These are phyloP conservation scores for Nineta flava DNA, from an alignment of 2,888 invertebrate species.

Conservation along the genomic window DNA sequence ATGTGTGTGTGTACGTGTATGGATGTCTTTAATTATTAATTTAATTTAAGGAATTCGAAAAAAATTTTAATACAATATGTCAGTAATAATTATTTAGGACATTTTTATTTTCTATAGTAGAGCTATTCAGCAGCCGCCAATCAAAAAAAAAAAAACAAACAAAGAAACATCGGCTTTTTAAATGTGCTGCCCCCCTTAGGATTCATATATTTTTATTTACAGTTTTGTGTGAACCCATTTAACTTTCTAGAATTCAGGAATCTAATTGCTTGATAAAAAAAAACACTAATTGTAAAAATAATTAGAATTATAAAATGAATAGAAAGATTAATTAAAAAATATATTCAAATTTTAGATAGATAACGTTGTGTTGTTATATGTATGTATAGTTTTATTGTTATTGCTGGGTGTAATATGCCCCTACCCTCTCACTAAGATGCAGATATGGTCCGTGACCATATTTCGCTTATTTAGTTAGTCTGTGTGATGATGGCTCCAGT, in stretches of 20 bases:
- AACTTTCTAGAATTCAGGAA: not conserved
- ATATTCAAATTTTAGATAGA: not conserved
- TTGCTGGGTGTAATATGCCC: not conserved
- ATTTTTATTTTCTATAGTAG: too few relatives aligned
- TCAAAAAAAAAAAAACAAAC: too few relatives aligned
- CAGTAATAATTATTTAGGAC: too few relatives aligned
- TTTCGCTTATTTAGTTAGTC: not conserved
- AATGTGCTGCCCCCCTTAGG: too few relatives aligned
- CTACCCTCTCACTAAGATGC: not conserved
- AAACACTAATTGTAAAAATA: not conserved
- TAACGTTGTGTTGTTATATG: not conserved
- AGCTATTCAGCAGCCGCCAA: too few relatives aligned
- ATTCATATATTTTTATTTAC: too few relatives aligned
- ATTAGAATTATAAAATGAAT: not conserved
- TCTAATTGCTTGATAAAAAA: not conserved
- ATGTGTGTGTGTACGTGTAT: too few relatives aligned
- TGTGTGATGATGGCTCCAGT: not conserved
- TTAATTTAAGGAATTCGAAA: too few relatives aligned
- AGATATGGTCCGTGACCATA: not conserved
- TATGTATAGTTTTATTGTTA: not conserved
- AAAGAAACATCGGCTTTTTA: too few relatives aligned
- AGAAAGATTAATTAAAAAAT: not conserved
- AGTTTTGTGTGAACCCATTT: too few relatives aligned
- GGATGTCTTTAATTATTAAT: too few relatives aligned
- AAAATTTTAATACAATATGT: too few relatives aligned